Conservation (phyloP, 2,888 invertebrate species). For the Ochropacha duplaris region DNA sequence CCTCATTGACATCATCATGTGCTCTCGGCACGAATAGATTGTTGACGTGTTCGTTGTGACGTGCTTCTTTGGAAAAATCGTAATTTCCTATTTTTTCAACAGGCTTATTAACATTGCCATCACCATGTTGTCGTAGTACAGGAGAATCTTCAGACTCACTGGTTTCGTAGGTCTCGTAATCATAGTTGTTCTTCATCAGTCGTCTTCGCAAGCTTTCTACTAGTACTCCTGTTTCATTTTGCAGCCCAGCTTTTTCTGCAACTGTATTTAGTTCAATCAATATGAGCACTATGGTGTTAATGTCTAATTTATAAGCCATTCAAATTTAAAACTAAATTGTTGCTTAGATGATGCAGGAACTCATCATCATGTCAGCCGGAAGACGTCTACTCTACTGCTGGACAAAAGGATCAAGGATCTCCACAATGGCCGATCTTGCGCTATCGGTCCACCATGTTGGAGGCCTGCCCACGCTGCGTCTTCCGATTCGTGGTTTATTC, state of each 20-base stretch:
- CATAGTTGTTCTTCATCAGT: conserved; percentile 55
- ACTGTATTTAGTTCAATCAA: background rate
- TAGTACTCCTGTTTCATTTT: conserved; percentile 15
- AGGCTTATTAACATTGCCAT: background rate
- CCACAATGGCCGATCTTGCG: no score
- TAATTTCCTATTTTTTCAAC: background rate
- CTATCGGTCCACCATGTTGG: no score
- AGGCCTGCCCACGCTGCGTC: no score
- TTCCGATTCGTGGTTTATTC: no score
- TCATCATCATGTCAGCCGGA: no score
- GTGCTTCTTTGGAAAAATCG: no score
- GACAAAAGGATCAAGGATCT: no score
- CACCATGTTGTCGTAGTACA: conserved; percentile 3
- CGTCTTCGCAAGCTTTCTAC: conserved; percentile 36
- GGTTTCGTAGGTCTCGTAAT: conserved; percentile 45
- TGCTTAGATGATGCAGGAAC: no score
- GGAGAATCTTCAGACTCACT: conserved; percentile 16
- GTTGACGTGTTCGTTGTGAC: background rate
- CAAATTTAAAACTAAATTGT: no score
- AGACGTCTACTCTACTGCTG: no score
- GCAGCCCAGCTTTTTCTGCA: background rate
- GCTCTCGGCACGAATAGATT: background rate
- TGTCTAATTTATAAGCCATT: no score
- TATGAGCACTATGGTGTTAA: background rate
- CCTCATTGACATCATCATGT: background rate